Base-by-base conservation (phyloP, 2,888 invertebrate genomes). In the Torymus tubicola region DNA sequence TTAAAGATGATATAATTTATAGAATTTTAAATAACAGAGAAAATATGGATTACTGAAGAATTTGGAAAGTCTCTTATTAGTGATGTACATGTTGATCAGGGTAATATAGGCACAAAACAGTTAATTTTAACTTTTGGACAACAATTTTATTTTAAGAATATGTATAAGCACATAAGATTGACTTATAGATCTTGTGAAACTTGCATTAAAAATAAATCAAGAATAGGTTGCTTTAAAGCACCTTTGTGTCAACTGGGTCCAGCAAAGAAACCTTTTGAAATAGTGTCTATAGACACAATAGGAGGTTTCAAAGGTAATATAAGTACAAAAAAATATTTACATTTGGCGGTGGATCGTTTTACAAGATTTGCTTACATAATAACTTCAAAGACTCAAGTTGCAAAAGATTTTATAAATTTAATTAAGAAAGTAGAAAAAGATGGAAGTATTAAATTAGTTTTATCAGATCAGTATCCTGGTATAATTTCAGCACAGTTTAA, bases 21-120 rank as follows among this genome's bases (percentile, higher is more conserved):
- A 80, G 71, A 72, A 75, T 42, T 13, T 55, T 79, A 72, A 69
- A 65, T 18, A 71, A 71, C 42, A 57, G 14, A 64, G 12, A 76
- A 74, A 81, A 79, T 82, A 42, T 82, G 55, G 67, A 10, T 80
- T n/a, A 61, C 82, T 8, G 71, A 75, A 68, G 61, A 70, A 70
- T 82, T 82, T 60, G 79, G 76, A 8, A 70, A 11, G 14, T 14
- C 12, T 16, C 63, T 80, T 42, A 72, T 82, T 52, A 24, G 76
- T 70, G 70, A 64, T 55, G 31, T 80, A 63, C 82, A 79, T 58
- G 55, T 61, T 18, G 52, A 67, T 16, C 64, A 80, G 42, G 82
- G 72, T 13, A 76, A 79, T 67, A 71, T 79, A 53, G 79, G 82
- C 12, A 60, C 31, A 42, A 68, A 64, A 14, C 71, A 65, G 57